Conservation (phyloP, 2,888 invertebrate genomes). For the Dexiosoma caninum region DNA sequence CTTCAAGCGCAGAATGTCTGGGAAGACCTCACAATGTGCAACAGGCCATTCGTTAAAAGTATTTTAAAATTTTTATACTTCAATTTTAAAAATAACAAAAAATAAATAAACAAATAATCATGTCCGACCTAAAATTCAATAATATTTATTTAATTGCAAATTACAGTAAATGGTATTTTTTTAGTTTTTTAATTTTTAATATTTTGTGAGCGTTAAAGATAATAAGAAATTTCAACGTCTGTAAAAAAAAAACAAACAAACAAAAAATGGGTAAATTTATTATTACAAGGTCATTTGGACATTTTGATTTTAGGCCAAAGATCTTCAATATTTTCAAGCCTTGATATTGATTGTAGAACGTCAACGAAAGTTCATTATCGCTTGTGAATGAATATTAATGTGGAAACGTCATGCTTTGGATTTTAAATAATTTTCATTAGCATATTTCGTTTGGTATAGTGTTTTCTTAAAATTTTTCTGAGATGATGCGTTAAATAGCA, state of each 20-base stretch:
- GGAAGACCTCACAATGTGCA: not conserved
- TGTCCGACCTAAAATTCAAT: slow-evolving; percentile 31
- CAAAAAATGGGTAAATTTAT: not conserved
- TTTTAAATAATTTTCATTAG: too few species aligned
- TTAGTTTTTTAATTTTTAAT: not conserved
- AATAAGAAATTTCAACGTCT: too few species aligned
- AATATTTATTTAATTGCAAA: slow-evolving; percentile 4
- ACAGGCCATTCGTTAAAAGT: not conserved
- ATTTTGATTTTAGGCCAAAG: not conserved
- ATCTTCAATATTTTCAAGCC: not conserved
- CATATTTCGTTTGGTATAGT: not conserved
- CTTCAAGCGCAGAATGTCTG: not conserved
- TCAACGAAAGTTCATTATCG: not conserved
- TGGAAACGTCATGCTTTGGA: not conserved
- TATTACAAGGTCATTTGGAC: not conserved
- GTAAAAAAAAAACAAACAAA: too few species aligned
- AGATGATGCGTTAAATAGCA: not conserved
- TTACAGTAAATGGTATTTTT: not conserved
- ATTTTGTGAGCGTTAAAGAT: not conserved
- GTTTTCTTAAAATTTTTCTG: not conserved
- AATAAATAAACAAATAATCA: slow-evolving; percentile 1
- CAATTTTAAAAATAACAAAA: not conserved
- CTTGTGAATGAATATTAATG: not conserved
- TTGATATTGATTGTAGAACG: not conserved
- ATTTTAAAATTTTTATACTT: not conserved